Conservation (phyloP, 2,888 invertebrate species). For the Epsilonema sp. region DNA sequence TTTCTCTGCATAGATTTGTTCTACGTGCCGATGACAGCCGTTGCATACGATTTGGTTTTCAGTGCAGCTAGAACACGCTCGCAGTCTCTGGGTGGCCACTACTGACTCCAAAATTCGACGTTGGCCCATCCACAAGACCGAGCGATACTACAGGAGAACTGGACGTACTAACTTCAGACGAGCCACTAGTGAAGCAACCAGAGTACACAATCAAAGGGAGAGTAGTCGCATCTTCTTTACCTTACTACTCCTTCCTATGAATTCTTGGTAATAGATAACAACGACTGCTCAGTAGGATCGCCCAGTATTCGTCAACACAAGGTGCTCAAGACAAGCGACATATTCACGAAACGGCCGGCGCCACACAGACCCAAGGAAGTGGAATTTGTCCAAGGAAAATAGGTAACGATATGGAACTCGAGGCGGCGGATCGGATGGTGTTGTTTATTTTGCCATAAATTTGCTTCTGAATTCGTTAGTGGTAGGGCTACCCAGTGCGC, state of each 20-base stretch:
- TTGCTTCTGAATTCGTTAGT: too few relatives aligned
- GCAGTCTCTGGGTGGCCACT: conserved; percentile 52
- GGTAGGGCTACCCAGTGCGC: too few relatives aligned
- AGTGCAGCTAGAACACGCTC: conserved; percentile 43
- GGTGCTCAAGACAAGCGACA: conserved; percentile 81
- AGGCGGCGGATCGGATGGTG: too few relatives aligned
- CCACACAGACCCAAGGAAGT: conserved; percentile 65
- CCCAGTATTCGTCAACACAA: conserved; percentile 71
- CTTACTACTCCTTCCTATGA: too few relatives aligned
- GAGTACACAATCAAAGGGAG: not conserved
- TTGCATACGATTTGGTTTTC: too few relatives aligned
- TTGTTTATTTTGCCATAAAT: too few relatives aligned
- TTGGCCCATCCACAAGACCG: conserved; percentile 34
- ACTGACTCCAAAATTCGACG: conserved; percentile 48
- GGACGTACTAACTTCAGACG: not conserved
- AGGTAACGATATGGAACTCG: too few relatives aligned
- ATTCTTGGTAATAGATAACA: too few relatives aligned
- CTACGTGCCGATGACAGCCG: too few relatives aligned
- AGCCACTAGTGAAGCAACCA: not conserved
- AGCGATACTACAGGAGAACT: not conserved
- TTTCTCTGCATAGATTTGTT: too few relatives aligned
- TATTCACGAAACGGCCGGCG: conserved; percentile 84
- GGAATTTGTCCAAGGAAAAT: conserved; percentile 73
- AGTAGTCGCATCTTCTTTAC: too few relatives aligned
- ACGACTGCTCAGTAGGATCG: conserved; percentile 45